Evolutionary conservation across 2,113 vertebrate species (phyloP).

Genomic region (Lampris megalopsis): DNA sequence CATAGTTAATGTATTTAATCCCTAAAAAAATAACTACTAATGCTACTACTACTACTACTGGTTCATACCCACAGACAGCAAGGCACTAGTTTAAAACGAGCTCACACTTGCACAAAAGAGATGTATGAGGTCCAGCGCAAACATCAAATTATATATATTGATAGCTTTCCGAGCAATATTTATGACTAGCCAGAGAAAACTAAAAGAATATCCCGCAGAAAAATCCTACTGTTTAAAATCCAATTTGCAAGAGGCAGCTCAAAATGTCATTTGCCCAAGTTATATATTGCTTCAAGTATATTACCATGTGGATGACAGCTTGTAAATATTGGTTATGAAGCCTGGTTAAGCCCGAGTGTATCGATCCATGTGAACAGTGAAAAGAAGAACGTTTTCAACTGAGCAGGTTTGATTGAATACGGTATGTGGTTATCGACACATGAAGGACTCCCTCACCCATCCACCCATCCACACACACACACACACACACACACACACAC

Average conservation of each 20-base stretch:
- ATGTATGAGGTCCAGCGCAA: background rate
- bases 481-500: conserved; percentile 11
- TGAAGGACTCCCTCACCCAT: background rate
- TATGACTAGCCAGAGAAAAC: background rate
- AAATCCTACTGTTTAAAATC: conserved; percentile 33
- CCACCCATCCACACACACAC: background rate
- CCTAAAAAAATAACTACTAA: background rate
- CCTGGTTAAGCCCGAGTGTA: conserved; percentile 46
- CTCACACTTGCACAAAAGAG: background rate
- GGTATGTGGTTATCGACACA: conserved; percentile 48
- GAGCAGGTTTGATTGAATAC: conserved; percentile 63
- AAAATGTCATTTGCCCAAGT: conserved; percentile 28
- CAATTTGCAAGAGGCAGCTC: conserved; percentile 18
- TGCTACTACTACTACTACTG: background rate
- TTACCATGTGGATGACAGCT: conserved; percentile 19
- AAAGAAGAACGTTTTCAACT: conserved; percentile 47
- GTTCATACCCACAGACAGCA: background rate
- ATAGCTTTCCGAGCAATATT: background rate
- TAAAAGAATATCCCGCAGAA: conserved; percentile 22
- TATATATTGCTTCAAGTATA: conserved; percentile 16
- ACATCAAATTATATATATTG: background rate
- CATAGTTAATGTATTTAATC: background rate
- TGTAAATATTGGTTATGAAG: conserved; percentile 20
- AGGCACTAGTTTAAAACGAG: background rate
- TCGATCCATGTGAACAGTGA: conserved; percentile 34